Evolutionary conservation across 2,113 vertebrate species (phyloP).

Genomic region (Trochalopteron elliotii): DNA sequence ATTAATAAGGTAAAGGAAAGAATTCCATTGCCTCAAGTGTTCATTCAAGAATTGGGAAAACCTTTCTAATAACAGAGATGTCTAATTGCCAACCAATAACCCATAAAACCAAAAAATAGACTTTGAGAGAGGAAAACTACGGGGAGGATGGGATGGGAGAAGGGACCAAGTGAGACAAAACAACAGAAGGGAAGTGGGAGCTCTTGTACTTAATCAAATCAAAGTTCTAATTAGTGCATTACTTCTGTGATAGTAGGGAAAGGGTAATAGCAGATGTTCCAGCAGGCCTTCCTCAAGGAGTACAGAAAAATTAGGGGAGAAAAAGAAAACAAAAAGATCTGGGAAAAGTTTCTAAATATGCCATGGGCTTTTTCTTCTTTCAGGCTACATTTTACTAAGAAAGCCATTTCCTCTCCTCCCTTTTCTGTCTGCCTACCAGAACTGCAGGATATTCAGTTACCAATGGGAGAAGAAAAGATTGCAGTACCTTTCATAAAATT

Average conservation of each 20-base stretch:
- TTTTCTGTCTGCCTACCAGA: not conserved
- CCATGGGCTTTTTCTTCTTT: not conserved
- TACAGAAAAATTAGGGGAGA: not conserved
- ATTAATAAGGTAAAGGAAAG: constrained; percentile 1
- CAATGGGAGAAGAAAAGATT: not conserved
- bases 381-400: not conserved
- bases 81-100: not conserved
- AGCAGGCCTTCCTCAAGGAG: not conserved
- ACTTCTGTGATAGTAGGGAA: not conserved
- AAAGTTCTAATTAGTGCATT: not conserved
- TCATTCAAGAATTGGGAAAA: constrained; percentile 11
- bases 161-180: not conserved
- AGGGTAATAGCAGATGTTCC: not conserved
- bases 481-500: not conserved
- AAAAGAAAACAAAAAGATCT: not conserved
- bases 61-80: not conserved
- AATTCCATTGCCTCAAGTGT: constrained; percentile 21
- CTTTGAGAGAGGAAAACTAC: not conserved
- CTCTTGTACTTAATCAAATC: not conserved
- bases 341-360: not conserved
- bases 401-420: not conserved
- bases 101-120: not conserved
- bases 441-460: not conserved
- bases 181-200: not conserved
- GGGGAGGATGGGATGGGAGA: not conserved